Evolutionary conservation across 1,140 invertebrate species (phyloP).

Genomic region (Lysiphlebus fabarum): DNA sequence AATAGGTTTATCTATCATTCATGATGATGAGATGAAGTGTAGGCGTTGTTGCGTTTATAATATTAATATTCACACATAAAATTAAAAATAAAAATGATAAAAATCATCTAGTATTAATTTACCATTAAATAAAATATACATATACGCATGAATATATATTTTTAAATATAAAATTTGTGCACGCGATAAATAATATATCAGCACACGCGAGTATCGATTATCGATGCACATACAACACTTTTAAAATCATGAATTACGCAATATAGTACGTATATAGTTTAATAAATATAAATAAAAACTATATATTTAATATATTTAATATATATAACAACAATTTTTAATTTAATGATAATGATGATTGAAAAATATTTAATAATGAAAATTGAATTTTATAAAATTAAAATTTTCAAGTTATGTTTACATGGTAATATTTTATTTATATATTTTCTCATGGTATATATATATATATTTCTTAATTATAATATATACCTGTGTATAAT

Average conservation of each 20-base stretch:
- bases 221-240: constrained; percentile 4
- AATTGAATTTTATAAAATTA: no score
- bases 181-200: neutral
- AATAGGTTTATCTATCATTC: constrained; percentile 14
- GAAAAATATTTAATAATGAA: no score
- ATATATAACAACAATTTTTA: no score
- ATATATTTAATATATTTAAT: no score
- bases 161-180: neutral
- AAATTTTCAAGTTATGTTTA: no score
- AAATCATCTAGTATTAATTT: no score
- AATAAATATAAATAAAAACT: neutral
- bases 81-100: neutral
- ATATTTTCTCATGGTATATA: no score
- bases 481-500: no score
- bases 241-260: constrained; percentile 17
- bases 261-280: neutral
- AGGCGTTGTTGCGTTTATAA: constrained; percentile 9
- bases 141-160: neutral
- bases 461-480: no score
- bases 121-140: neutral
- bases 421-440: no score
- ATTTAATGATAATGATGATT: no score
- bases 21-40: neutral
- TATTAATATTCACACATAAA: neutral
- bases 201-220: constrained; percentile 21